phyloP scores from a whole-genome alignment of 2,797 vertebrate genomes.

The Takifugu rubripes region DNA sequence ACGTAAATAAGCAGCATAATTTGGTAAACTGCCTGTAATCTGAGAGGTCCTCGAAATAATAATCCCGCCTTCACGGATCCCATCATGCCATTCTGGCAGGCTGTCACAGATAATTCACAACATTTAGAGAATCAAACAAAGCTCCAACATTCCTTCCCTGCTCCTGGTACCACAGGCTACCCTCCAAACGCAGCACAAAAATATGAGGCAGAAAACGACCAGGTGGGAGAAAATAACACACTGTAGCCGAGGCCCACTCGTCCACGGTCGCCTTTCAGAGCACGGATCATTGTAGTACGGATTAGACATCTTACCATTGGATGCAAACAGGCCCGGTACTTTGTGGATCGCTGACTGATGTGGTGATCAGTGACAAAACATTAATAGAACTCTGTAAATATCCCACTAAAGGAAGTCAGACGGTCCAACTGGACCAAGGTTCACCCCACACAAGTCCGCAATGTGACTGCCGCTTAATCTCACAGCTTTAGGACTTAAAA shows the following conservation, averaged over 20 bases:
- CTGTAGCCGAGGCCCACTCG: not conserved
- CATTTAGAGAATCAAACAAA: conserved; percentile 69
- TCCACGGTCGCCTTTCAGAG: no score
- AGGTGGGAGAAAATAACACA: conserved; percentile 34
- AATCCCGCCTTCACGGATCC: conserved; percentile 68
- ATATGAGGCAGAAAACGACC: conserved; percentile 21
- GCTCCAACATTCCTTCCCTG: conserved; percentile 67
- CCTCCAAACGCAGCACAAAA: conserved; percentile 22
- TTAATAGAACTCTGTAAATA: conserved; percentile 32
- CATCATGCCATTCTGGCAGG: conserved; percentile 64
- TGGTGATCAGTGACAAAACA: conserved; percentile 34
- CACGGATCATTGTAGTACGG: no score
- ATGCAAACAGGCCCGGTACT: conserved; percentile 36
- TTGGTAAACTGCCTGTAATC: conserved; percentile 46
- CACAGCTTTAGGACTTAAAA: conserved; percentile 54
- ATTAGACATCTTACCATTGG: conserved; percentile 60
- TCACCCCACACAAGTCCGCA: conserved; percentile 24
- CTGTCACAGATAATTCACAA: conserved; percentile 76
- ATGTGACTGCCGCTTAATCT: conserved; percentile 35
- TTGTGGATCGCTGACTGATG: conserved; percentile 23
- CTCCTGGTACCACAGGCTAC: conserved; percentile 67
- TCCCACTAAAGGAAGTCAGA: conserved; percentile 24
- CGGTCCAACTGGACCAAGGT: conserved; percentile 16
- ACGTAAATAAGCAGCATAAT: conserved; percentile 29
- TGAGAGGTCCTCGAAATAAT: conserved; percentile 45